These are phyloP conservation scores for Bursaphelenchus okinawaensis DNA, from an alignment of 2,888 invertebrate species.

Conservation along the genomic window DNA sequence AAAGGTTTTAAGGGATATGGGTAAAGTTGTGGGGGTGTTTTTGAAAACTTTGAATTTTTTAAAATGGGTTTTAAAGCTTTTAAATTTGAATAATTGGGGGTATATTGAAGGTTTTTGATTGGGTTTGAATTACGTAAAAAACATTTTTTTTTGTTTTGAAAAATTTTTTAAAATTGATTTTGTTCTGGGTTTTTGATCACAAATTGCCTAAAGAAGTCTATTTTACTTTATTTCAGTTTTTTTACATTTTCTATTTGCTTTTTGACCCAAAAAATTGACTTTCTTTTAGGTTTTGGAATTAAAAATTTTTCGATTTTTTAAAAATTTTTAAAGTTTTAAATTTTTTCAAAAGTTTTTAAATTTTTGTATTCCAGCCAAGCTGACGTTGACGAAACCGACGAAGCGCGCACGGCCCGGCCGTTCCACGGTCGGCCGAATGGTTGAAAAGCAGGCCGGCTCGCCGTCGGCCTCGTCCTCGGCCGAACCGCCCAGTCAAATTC, in stretches of 20 bases:
- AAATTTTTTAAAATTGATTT: too few species aligned
- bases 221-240: background rate
- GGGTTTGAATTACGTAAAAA: too few species aligned
- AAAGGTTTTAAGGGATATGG: background rate
- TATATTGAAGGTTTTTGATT: too few species aligned
- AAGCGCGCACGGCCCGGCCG: background rate
- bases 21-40: background rate
- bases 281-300: too few species aligned
- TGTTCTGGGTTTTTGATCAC: too few species aligned
- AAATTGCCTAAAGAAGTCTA: too few species aligned
- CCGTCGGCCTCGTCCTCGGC: background rate
- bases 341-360: background rate
- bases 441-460: background rate
- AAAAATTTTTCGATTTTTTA: background rate
- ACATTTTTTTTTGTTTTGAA: background rate
- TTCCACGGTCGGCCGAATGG: background rate
- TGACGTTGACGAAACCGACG: background rate
- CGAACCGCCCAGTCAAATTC: background rate
- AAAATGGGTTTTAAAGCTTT: background rate
- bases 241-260: background rate
- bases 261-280: too few species aligned
- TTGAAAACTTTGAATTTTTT: background rate
- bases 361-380: too few species aligned
- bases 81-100: background rate
- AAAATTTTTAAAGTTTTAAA: background rate